Base-by-base conservation (phyloP, 2,113 vertebrate species). In the Hipposideros armiger region DNA sequence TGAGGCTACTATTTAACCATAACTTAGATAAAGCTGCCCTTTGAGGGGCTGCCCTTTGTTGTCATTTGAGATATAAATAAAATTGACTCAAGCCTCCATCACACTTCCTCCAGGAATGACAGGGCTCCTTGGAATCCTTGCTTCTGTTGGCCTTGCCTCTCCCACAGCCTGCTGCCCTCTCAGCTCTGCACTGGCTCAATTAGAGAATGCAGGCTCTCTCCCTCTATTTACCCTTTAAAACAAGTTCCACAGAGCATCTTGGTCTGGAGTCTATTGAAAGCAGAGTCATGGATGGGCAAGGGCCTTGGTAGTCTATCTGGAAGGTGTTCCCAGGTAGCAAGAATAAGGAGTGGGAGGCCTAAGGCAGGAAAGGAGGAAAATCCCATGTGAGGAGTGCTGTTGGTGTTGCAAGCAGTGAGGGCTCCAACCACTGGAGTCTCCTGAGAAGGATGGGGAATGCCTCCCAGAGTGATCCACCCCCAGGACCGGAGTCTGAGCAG, bases 321-420 rank as follows among this genome's bases (percentile, higher is more conserved):
- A 28, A 80, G 32, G 2, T 24, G 16, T 50, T 89, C 17, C 24
- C 7, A 69, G 24, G 45, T 58, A 88, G 30, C 26, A 62, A 62
- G 56, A 50, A 28, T 20, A 32, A 82, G 6, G 0, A 1, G 2
- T 1, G 7, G 6, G 3, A 24, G 30, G 19, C 11, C 0, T 7
- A 19, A 81, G 14, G 40, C 20, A 26, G 36, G 17, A 4, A 60
- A 36, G 15, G 32, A n/a, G 13, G 7, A 36, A 72, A 80, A 24
- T 0, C 10, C 16, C 19, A 5, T 0, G 5, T 36, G 28, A 30
- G 50, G 45, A 2, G 1, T 80, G 50, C 10, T 5, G 2, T 7
- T 56, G 26, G 9, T 40, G n/a, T 26, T 47, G 50, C 7, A 28
- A n/a, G 7, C 6, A 47, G 13, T 7, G 26, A 54, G 19, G 47